Evolutionary conservation across 2,797 vertebrate species (phyloP).

Genomic region (Lepus oiostolus): DNA sequence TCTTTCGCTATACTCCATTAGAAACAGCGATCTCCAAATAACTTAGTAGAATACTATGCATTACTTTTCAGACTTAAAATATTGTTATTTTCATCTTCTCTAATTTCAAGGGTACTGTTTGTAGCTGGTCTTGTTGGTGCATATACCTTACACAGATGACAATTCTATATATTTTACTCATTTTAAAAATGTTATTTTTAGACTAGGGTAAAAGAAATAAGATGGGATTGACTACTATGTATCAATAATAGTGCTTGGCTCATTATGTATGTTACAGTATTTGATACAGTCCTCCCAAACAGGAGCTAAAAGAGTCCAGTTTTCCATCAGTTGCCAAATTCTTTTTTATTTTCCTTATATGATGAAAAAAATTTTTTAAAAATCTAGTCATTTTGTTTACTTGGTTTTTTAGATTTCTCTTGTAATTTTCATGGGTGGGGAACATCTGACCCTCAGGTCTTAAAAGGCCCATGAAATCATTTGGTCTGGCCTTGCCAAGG

Average conservation of each 20-base stretch:
- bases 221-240: neutral
- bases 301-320: neutral
- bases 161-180: neutral
- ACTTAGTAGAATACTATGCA: neutral
- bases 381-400: slow-evolving; percentile 25
- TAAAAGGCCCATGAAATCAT: too few species aligned
- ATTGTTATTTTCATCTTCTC: slow-evolving; percentile 23
- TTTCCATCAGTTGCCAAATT: slow-evolving; percentile 37
- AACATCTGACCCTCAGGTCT: too few species aligned
- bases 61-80: slow-evolving; percentile 50
- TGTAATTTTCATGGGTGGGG: neutral
- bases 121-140: neutral
- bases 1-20: neutral
- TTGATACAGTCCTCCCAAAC: slow-evolving; percentile 27
- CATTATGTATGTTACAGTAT: neutral
- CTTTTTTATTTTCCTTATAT: neutral
- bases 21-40: slow-evolving; percentile 16
- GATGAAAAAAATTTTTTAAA: slow-evolving; percentile 3
- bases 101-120: neutral
- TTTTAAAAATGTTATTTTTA: slow-evolving; percentile 49
- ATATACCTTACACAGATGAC: neutral
- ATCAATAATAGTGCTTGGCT: neutral
- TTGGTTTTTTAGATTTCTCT: neutral
- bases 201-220: neutral
- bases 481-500: too few species aligned